Base-by-base conservation (phyloP, 2,113 vertebrate species). In the Pongo abelii region DNA sequence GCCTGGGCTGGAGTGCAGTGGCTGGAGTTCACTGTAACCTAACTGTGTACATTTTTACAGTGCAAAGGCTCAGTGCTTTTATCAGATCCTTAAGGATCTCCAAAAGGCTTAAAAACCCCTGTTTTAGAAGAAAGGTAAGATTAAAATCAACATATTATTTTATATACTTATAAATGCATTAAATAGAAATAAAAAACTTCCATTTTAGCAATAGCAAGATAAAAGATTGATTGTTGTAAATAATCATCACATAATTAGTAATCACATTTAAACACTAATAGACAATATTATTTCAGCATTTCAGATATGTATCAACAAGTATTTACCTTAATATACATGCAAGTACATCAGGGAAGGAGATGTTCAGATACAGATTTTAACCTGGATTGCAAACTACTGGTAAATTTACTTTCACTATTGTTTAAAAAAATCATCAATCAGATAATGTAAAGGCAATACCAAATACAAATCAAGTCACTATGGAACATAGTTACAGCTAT, bases 161-260 rank as follows among this genome's bases (percentile, higher is more conserved):
- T 50, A 78, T 61, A 43, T 69, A 79, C 70, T 80, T 88, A 75
- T 84, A 70, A 96, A 80, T 52, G 20, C 32, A 93, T 77, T 67
- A 93, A 83, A 89, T 81, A 83, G 78, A 84, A 94, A 46, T 35
- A 83, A 92, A 79, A 38, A 92, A 61, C 23, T 94, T 92, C 35
- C 61, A 61, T 78, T 95, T 96, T 12, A 72, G 74, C n/a, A 75
- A 77, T 9, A 80, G 46, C 52, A 84, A 92, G 77, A 80, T 75
- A 89, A 85, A 89, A 87, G n/a, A 27, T 87, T 61, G 32, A 70
- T 43, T 92, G 72, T 30, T 84, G 9, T 84, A 84, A 81, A 83
- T 89, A 85, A 74, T 59, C 55, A 64, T 72, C 22, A 61, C 7
- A 25, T 77, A 46, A 74, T 74, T 79, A 74, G 30, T 75, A 59